Conservation (phyloP, 2,113 vertebrate species). For the Pseudorhombus dupliciocellatus region DNA sequence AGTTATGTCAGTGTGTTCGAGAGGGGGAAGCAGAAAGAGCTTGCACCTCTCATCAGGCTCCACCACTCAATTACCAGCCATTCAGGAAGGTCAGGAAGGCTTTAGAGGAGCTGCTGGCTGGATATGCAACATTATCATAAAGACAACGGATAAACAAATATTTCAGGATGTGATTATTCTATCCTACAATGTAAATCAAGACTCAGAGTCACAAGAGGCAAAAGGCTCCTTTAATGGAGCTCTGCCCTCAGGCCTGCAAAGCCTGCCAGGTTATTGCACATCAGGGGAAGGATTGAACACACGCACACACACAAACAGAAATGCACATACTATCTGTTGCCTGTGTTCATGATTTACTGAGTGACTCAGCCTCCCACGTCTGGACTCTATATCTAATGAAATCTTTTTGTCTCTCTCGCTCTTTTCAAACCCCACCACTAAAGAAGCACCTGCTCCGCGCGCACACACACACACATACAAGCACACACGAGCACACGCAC, state of each 20-base stretch:
- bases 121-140: slow-evolving; percentile 18
- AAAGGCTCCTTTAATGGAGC: slow-evolving; percentile 47
- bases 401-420: slow-evolving; percentile 35
- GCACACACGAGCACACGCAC: slow-evolving; percentile 8
- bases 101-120: slow-evolving; percentile 7
- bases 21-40: slow-evolving; percentile 28
- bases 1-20: slow-evolving; percentile 66
- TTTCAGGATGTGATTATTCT: slow-evolving; percentile 29
- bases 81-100: slow-evolving; percentile 29
- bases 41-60: slow-evolving; percentile 62
- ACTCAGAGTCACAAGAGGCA: slow-evolving; percentile 10
- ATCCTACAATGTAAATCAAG: slow-evolving; percentile 26
- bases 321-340: slow-evolving; percentile 1
- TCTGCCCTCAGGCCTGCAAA: slow-evolving; percentile 47
- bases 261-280: slow-evolving; percentile 65
- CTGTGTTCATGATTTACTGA: slow-evolving; percentile 5
- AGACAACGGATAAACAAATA: slow-evolving; percentile 34
- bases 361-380: slow-evolving; percentile 40
- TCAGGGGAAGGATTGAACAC: slow-evolving; percentile 64
- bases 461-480: background rate
- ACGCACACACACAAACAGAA: slow-evolving; percentile 13
- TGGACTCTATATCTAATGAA: slow-evolving; percentile 50
- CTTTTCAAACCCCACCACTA: slow-evolving; percentile 26
- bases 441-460: slow-evolving; percentile 25
- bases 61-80: slow-evolving; percentile 60